Percentiles rank a stretch among this genome's conserved stretches.
Conservation (phyloP, 2,113 vertebrate genomes). For the Amblyopsis rosae region DNA sequence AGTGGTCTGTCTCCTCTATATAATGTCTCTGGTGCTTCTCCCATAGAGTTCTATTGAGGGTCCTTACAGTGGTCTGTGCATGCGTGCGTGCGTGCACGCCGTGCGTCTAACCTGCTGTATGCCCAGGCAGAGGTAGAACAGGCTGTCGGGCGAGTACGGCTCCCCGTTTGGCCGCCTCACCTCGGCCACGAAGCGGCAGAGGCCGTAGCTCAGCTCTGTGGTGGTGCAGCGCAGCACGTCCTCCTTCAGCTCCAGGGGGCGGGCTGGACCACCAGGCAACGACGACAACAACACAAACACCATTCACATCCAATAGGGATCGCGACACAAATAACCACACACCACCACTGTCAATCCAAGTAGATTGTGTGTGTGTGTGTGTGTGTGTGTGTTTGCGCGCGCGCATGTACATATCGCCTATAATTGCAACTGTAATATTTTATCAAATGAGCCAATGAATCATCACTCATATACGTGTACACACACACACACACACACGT, state of each 20-base stretch:
- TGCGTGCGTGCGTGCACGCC: no score
- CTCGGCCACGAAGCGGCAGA: constrained; percentile 92
- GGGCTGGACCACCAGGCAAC: constrained; percentile 68
- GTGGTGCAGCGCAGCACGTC: constrained; percentile 91
- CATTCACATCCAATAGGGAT: not conserved
- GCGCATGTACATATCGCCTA: not conserved
- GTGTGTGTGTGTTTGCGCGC: no score
- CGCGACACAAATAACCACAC: no score
- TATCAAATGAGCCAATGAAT: no score
- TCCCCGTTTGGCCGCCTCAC: constrained; percentile 90
- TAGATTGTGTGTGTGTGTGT: no score
- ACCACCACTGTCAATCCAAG: no score
- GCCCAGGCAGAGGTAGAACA: constrained; percentile 98
- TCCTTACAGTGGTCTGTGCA: no score
- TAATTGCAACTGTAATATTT: not conserved
- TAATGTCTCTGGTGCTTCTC: no score
- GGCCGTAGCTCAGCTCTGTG: constrained; percentile 91
- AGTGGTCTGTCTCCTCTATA: no score
- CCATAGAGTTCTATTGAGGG: no score
- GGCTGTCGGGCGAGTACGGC: constrained; percentile 89
- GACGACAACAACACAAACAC: not conserved
- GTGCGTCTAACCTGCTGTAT: constrained; percentile 87
- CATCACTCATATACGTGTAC: no score
- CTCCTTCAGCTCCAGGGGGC: constrained; percentile 87
- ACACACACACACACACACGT: no score